Evolutionary conservation across 2,888 invertebrate genomes (phyloP), one percentile per base, ranked within the genome.

Genomic region (Lydus trimaculatus): DNA sequence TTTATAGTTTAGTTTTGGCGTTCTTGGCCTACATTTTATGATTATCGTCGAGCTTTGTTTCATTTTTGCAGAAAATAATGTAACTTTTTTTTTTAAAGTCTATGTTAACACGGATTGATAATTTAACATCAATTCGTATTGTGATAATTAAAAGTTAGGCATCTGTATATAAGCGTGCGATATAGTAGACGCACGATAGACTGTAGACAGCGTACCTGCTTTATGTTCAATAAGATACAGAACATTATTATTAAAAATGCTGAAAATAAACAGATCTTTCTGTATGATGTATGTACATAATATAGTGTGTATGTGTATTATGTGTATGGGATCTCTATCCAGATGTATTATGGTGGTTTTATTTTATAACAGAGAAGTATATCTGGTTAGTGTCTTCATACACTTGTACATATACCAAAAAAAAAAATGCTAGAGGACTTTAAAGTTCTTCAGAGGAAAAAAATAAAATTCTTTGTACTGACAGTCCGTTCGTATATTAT

Each of bases 51-150:
- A 69, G 65, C 66, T 64, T 67, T 66, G 15, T 63, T 64, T 67
- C 58, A 62, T 62, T 25, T n/a, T 17, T 48, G 15, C 43, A 20
- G 13, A 43, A 62, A 63, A 56, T 23, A 23, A 76, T 76, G n/a
- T 75, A 81, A 76, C 82, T 82, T 83, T 83, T 79, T 80, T 83
- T 82, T 83, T 84, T 83, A 83, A 83, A 83, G 25, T 84, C 82
- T 84, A 84, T 80, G 79, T 82, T 80, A 78, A 77, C 77, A 78
- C 76, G 77, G 80, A 79, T 79, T 80, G 79, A 75, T 66, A 8
- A 5, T 0, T 56, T 58, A 72, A 56, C 73, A 71, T 76, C 78
- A 78, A 79, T 81, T 79, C 79, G 77, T 79, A 77, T 79, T 82
- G 81, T 81, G 80, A 81, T 81, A 81, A 80, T 73, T 81, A 80